Conservation (phyloP, 2,888 invertebrate genomes). For the Athalia rosae region DNA sequence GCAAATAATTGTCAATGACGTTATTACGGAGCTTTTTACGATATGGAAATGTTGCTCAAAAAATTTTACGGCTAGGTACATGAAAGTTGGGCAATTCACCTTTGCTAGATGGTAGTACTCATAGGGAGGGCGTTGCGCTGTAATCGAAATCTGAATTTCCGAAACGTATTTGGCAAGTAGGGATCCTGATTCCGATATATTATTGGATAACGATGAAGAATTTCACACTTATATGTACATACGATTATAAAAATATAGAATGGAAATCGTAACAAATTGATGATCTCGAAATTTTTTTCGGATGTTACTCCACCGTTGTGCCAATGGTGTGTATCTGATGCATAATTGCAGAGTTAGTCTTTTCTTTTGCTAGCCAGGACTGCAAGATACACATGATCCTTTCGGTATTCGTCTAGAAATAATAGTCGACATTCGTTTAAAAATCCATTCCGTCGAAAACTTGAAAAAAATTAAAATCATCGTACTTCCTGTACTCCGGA, state of each 20-base stretch:
- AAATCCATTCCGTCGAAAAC: neutral
- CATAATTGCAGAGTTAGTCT: neutral
- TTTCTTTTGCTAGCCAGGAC: constrained; percentile 20
- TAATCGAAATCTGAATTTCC: too few relatives aligned
- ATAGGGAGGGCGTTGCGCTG: too few relatives aligned
- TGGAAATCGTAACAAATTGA: neutral
- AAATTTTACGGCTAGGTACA: too few relatives aligned
- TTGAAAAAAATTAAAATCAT: neutral
- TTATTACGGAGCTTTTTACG: too few relatives aligned
- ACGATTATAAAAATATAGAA: neutral
- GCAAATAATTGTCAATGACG: too few relatives aligned
- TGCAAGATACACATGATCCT: constrained; percentile 12
- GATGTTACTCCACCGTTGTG: constrained; percentile 7
- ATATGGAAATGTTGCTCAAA: too few relatives aligned
- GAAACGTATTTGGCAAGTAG: too few relatives aligned
- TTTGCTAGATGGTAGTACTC: too few relatives aligned
- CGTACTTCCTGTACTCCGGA: neutral
- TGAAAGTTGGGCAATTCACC: too few relatives aligned
- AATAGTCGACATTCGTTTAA: neutral
- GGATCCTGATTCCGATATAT: too few relatives aligned
- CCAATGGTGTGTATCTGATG: constrained; percentile 22
- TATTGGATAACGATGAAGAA: too few relatives aligned
- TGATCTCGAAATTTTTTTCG: neutral
- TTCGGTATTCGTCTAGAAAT: constrained; percentile 25
- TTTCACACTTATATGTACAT: too few relatives aligned